Percentiles rank a stretch among this genome's conserved stretches.
Evolutionary conservation across 2,888 invertebrate genomes (phyloP).

Genomic region (Mesochorus sp.): DNA sequence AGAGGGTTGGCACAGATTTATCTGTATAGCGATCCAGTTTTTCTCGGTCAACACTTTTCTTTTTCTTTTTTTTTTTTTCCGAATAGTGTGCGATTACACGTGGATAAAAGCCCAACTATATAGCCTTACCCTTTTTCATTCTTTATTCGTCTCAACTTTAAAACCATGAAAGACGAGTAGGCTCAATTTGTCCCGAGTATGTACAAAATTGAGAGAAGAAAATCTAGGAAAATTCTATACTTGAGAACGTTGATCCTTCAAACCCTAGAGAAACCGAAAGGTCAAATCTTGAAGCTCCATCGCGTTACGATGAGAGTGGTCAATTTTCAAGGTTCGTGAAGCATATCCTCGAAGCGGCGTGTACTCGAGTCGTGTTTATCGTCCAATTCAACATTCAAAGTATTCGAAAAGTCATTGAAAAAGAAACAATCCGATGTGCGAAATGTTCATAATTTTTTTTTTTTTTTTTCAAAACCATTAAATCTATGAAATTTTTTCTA

Average conservation of each 20-base stretch:
- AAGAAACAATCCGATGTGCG: too few species aligned
- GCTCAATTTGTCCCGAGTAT: not conserved
- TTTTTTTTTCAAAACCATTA: too few species aligned
- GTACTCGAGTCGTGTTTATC: not conserved
- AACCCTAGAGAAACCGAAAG: not conserved
- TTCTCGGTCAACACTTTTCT: slow-evolving; percentile 12
- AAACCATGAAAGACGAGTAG: not conserved
- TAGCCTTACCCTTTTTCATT: not conserved
- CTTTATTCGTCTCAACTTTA: not conserved
- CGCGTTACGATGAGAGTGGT: not conserved
- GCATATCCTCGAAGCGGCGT: not conserved
- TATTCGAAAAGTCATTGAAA: too few species aligned
- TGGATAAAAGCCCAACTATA: not conserved
- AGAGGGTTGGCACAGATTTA: slow-evolving; percentile 16
- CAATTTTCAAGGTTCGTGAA: not conserved
- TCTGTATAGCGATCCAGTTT: not conserved
- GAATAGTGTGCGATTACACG: not conserved
- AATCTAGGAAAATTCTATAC: not conserved
- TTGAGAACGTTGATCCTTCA: not conserved
- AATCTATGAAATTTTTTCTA: too few species aligned
- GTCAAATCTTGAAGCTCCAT: not conserved
- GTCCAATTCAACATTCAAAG: not conserved
- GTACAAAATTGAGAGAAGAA: too few species aligned
- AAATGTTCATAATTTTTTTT: too few species aligned
- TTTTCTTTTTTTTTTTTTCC: not conserved